Base-by-base conservation (phyloP, 2,113 vertebrate genomes). In the Pelodiscus sinensis region DNA sequence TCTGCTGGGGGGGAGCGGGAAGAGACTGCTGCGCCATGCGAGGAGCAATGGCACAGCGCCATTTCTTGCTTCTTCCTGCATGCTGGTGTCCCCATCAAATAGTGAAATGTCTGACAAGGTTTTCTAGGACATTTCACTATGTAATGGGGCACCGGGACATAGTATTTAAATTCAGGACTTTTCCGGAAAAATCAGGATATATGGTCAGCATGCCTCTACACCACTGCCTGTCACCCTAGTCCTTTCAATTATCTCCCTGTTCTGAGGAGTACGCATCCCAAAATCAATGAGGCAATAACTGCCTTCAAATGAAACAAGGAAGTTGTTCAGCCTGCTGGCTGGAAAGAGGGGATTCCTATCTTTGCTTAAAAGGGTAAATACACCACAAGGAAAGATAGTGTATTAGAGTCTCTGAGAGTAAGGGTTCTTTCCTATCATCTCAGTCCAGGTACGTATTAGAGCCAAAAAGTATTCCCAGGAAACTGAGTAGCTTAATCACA, bases 301-400 rank as follows among this genome's bases (percentile, higher is more conserved):
- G 19, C 15, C 16, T 68, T 71, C 19, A 77, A 77, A 24, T 24
- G 38, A 35, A 77, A 77, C 21, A 50, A 35, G 73, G 24, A 77
- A 77, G 73, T 22, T 77, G 10, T 15, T 77, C 44, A 50, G 38
- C 35, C 24, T 13, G 38, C 38, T 77, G 10, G 35, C 6, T 44
- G 12, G 73, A 13, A 77, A 50, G 38, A 77, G 73, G 38, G 38
- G 38, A 77, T 77, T 14, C 35, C 38, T 22, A 50, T 75, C 62
- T 85, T 88, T 71, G 57, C 92, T 88, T 89, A 65, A 96, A 96
- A 96, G 87, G 84, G 85, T 92, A 92, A 91, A 94, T 29, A 87
- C 79, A 71, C 92, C 92, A 92, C 92, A 94, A 93, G 60, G 90
- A 94, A 96, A 94, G 81, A 9, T 75, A 89, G 57, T 54, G 51